Evolutionary conservation across 2,113 vertebrate species (phyloP).

Genomic region (Colaptes auratus): DNA sequence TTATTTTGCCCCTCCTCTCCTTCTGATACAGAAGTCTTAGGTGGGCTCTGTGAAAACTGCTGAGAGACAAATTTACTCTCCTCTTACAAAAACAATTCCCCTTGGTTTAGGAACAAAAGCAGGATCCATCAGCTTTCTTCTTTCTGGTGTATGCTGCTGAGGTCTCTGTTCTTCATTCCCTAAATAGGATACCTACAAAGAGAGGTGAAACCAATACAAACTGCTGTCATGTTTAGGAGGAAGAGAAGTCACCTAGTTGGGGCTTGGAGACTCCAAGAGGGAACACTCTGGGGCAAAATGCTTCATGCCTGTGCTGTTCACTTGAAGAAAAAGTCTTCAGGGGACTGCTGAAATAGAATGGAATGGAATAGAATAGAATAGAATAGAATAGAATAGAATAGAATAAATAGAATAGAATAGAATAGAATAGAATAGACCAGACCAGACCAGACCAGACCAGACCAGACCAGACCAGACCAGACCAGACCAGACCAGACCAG

Average conservation of each 20-base stretch:
- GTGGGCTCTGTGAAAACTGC: not conserved
- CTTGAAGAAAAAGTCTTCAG: not conserved
- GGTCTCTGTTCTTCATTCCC: not conserved
- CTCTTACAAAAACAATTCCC: not conserved
- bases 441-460: too few relatives aligned
- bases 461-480: too few relatives aligned
- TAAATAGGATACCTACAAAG: not conserved
- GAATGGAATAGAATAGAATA: too few relatives aligned
- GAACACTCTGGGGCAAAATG: not conserved
- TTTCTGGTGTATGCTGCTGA: not conserved
- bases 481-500: too few relatives aligned
- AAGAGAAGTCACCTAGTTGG: not conserved
- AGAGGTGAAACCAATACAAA: not conserved
- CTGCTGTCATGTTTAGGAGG: not conserved
- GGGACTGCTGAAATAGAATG: not conserved
- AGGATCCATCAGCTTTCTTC: not conserved
- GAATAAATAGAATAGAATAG: too few relatives aligned
- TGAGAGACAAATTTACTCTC: not conserved
- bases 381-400: too few relatives aligned
- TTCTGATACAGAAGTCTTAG: not conserved
- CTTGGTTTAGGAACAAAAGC: constrained; percentile 1
- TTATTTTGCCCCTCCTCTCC: not conserved
- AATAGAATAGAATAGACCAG: too few relatives aligned
- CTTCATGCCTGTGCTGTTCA: not conserved
- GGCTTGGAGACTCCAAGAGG: not conserved